These are phyloP conservation scores for Perithous albicinctus DNA, from an alignment of 2,888 invertebrate genomes.

Conservation along the genomic window DNA sequence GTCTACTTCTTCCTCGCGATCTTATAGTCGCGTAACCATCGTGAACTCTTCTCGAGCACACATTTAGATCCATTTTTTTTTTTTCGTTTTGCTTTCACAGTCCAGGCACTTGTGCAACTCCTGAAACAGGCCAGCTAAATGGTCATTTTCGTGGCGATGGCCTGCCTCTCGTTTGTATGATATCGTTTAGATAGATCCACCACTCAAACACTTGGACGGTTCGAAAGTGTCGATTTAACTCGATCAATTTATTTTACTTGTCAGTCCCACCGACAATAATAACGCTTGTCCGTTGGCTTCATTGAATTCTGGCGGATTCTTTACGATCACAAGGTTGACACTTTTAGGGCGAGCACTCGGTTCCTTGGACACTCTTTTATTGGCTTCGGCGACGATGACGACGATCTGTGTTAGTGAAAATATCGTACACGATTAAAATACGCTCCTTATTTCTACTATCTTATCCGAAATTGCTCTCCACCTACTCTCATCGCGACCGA, in stretches of 20 bases:
- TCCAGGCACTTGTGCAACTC: not conserved
- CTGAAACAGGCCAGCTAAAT: not conserved
- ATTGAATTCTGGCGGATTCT: constrained; percentile 17
- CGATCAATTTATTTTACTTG: constrained; percentile 7
- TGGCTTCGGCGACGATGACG: constrained; percentile 50
- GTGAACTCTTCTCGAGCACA: constrained; percentile 87
- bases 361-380: constrained; percentile 45
- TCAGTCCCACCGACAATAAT: not conserved
- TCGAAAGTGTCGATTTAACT: constrained; percentile 18
- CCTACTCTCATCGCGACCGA: constrained; percentile 34
- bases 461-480: constrained; percentile 67
- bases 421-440: constrained; percentile 51
- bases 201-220: not conserved
- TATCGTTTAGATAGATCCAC: constrained; percentile 17
- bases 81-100: no score
- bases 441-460: constrained; percentile 61
- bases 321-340: constrained; percentile 42
- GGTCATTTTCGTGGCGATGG: not conserved
- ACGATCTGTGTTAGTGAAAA: constrained; percentile 59
- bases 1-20: constrained; percentile 85
- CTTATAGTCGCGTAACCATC: constrained; percentile 96
- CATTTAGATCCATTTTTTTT: constrained; percentile 78
- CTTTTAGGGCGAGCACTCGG: constrained; percentile 50
- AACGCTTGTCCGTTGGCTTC: constrained; percentile 16
- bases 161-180: not conserved